Percentiles rank a stretch among this genome's conserved stretches.
Conservation (phyloP, 1,140 invertebrate species). For the Drosophila novamexicana region DNA sequence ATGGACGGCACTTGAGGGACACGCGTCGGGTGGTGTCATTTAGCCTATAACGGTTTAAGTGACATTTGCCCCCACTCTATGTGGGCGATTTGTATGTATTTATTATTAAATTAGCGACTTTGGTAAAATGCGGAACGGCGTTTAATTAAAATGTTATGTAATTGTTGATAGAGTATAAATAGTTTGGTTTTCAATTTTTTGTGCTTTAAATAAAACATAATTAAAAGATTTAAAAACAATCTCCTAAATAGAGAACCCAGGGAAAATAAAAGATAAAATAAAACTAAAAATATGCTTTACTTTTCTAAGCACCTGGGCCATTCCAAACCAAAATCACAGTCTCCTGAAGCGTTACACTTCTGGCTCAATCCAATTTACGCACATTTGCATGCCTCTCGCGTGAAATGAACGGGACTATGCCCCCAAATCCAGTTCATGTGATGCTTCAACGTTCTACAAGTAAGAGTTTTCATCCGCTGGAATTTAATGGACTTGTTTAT, state of each 20-base stretch:
- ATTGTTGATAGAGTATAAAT: background rate
- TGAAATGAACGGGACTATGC: slow-evolving; percentile 35
- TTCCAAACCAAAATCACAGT: no score
- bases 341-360: background rate
- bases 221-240: no score
- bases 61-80: slow-evolving; percentile 4
- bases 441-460: slow-evolving; percentile 16
- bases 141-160: slow-evolving; percentile 11
- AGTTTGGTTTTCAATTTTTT: no score
- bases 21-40: slow-evolving; percentile 41
- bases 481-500: slow-evolving; percentile 43
- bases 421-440: slow-evolving; percentile 43
- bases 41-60: slow-evolving; percentile 40
- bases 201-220: no score
- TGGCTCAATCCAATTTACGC: slow-evolving; percentile 31
- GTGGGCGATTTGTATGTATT: slow-evolving; percentile 20
- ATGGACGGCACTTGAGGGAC: slow-evolving; percentile 48
- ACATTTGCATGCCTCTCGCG: slow-evolving; percentile 31
- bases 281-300: no score
- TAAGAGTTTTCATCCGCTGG: background rate
- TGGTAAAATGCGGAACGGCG: background rate
- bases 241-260: no score
- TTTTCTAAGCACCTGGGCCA: no score
- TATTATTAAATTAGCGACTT: slow-evolving; percentile 18
- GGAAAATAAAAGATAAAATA: no score